Base-by-base conservation (phyloP, 2,888 invertebrate genomes). In the Aporophyla lueneburgensis region DNA sequence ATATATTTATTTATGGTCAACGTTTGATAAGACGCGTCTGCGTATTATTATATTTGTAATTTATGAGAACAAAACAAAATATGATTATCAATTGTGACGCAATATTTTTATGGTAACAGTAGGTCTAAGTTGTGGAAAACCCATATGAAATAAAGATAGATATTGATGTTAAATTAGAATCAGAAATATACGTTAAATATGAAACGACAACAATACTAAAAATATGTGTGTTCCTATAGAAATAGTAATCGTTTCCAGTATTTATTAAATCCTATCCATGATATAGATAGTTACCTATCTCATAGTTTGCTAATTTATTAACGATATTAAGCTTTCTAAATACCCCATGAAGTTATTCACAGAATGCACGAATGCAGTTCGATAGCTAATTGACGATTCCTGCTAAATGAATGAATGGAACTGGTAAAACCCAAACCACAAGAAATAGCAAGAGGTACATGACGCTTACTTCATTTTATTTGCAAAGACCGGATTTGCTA, bases 391-490 rank as follows among this genome's bases (percentile, higher is more conserved):
- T 33, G 24, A 10, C 24, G 27, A 61, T 61, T 66, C 19, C 49
- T 56, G 65, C 14, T 71, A 70, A 63, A 66, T 59, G 10, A 71
- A 66, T 74, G 66, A 78, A 76, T 81, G 65, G 33, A 59, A 66
- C 65, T 61, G 74, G 85, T 68, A 82, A 87, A 87, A 81, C 71
- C 87, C 85, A 65, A 63, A 58, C 43, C 49, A 61, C 78, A 71
- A 74, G 70, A 80, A 73, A 68, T 74, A 66, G 70, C 40, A 58
- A 46, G 14, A 53, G 56, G 63, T 71, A 67, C 33, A 61, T 76
- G 73, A 54, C 54, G 66, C 79, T 70, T 77, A 81, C 80, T 87
- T 88, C 88, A 87, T 76, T 84, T 62, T 24, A 62, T 56, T 81
- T 19, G 24, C 16, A 33, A n/a, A 68, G 59, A 71, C 76, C 66